A percentile compares a stretch with the other conserved stretches of the same genome.
Evolutionary conservation across 2,113 vertebrate species (phyloP).

Genomic region (Pristiophorus japonicus): DNA sequence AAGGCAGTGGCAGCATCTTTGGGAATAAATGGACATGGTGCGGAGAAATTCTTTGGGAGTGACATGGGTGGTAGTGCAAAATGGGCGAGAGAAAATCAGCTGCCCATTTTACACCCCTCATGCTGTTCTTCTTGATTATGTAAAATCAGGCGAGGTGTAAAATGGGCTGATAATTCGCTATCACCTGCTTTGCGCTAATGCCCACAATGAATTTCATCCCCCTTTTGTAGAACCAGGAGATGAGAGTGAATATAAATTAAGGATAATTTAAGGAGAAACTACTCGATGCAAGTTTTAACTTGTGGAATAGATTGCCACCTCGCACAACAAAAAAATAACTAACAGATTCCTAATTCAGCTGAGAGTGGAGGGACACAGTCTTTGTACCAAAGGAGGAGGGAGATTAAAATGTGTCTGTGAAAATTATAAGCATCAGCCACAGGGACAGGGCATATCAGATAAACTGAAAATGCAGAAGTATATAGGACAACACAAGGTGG

Average conservation of each 20-base stretch:
- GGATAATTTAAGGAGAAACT: neutral
- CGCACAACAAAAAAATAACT: neutral
- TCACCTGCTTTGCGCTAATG: neutral
- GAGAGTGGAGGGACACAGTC: neutral
- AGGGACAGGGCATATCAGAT: neutral
- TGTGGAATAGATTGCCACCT: neutral
- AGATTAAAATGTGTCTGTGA: neutral
- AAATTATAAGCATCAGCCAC: neutral
- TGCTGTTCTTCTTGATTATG: too few species aligned
- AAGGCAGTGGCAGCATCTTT: neutral
- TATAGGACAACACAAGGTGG: neutral
- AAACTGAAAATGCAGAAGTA: neutral
- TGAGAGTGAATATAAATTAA: neutral
- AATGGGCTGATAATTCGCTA: neutral
- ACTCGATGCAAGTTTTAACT: neutral
- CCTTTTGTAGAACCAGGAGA: neutral
- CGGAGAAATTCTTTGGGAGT: neutral
- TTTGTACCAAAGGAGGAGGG: neutral
- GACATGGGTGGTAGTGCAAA: neutral
- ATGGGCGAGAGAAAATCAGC: neutral
- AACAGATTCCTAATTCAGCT: neutral
- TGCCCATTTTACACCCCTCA: too few species aligned
- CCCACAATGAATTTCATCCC: neutral
- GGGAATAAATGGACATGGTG: neutral
- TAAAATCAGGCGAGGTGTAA: neutral